Base-by-base conservation (phyloP, 2,888 invertebrate species). In the Thymelicus sylvestris region DNA sequence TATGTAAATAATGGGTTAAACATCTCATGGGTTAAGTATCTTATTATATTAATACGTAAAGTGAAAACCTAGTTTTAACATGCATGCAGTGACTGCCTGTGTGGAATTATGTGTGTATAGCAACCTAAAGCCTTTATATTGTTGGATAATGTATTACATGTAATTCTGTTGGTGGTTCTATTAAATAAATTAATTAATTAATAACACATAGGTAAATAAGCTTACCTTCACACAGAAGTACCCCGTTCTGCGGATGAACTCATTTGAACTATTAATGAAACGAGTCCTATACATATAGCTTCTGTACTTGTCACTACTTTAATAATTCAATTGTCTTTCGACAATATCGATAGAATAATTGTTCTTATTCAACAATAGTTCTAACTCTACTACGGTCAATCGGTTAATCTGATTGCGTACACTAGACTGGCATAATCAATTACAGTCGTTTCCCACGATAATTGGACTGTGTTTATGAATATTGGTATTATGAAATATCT, bases 401-500 rank as follows among this genome's bases (percentile, higher is more conserved):
- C 47, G 31, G 47, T 6, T 57, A 15, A 0, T 6, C 44, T 8
- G 31, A 15, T 66, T n/a, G 59, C n/a, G 57, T 19, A 52, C 39
- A 7, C 13, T 13, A 24, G 6, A 41, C 50, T 67, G 50, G 13
- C 50, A 24, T 50, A 7, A 39, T 57, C 57, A 41, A 10, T 31
- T n/a, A 47, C n/a, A 47, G 44, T 60, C 8, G 8, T 48, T 39
- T 67, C 39, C 38, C 13, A 48, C 50, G 48, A 5, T 48, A 50
- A 48, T 48, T 50, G 48, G 15, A 15, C 7, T 59, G 15, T 66
- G 67, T 60, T 67, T 67, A 60, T 44, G 48, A 19, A 50, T 8
- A 62, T 44, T 41, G 8, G 7, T 19, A 65, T 60, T 60, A 57
- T 66, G 57, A 66, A 57, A 66, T 66, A 66, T 66, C 52, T n/a